Evolutionary conservation across 2,888 invertebrate genomes (phyloP), one percentile per base, ranked within the genome.

Genomic region (Drosophila mimica): DNA sequence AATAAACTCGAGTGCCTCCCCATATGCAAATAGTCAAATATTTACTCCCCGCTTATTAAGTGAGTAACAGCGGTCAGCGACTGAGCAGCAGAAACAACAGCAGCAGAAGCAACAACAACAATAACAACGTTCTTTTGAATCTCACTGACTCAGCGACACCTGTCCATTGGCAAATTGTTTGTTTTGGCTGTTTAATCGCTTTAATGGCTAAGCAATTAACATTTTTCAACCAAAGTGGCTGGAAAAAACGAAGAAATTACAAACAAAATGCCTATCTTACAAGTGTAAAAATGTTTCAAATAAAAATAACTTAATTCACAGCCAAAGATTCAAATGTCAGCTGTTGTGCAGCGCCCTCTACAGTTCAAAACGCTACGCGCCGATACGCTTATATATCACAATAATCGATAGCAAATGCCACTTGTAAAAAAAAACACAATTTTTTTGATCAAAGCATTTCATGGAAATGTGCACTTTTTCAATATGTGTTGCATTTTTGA

Each of bases 31-130:
- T 78, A 87, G 40, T 74, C 69, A 91, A 79, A 91, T 91, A 89
- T 91, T 91, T 86, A 68, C 81, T 80, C 76, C 82, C 74, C 80
- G 88, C 87, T 91, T 91, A 91, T 91, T 91, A 91, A 91, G 89
- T 91, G 90, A 83, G 88, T 77, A 83, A 80, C 87, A 76, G 84
- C 76, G 79, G 77, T 86, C 83, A 83, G 73, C 82, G 76, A 77
- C 83, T 74, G 70, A 67, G 67, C 62, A 33, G 46, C 70, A 62
- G 48, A 68, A 73, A 51, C 72, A 54, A 4, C 65, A 56, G 49
- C 70, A 51, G 40, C 70, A 30, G n/a, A n/a, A n/a, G 30, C 70
- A 48, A 60, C 58, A 60, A 69, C 25, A 46, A 46, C 25, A 20
- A 46, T 25, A 46, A 43, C 43, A 48, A 54, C 58, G 59, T 71